Evolutionary conservation across 2,797 vertebrate genomes (phyloP), one percentile per base, ranked within the genome.

Genomic region (Meriones psammophilus): DNA sequence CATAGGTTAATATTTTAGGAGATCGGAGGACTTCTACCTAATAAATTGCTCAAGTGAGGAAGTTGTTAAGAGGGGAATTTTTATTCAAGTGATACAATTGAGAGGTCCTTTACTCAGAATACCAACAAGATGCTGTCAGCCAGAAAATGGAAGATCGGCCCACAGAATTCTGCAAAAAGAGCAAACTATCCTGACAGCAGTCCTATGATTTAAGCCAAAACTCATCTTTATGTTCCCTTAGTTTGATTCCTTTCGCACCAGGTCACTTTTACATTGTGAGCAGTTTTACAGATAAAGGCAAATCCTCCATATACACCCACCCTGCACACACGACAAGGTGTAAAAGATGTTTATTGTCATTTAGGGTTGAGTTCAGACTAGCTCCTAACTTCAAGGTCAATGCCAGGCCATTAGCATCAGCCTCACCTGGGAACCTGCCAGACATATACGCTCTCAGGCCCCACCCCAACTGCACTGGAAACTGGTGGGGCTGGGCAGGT

Each of bases 21-120:
- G 46, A 33, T 39, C 15, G 14, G 13, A 74, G 15, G 28, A 3
- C 36, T 87, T 77, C 1, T 8, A 69, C 36, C 60, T 76, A 64
- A 9, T 60, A 74, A 81, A n/a, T 2, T n/a, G 20, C 64, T 74
- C 33, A 54, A 54, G 28, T 81, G 76, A 81, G 28, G 91, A 56
- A 74, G 24, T 74, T 76, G 77, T 50, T 22, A 26, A 88, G 80
- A 92, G 54, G 36, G 79, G 15, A 94, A 80, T 80, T 92, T 78
- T 85, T 84, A 84, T 64, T 93, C 62, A 42, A 94, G 24, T 50
- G 28, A 46, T 56, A 64, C 64, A 91, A 91, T 91, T 79, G 77
- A 92, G 94, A 74, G 20, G 12, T 50, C 12, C 50, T 83, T 68
- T 88, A 91, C 68, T 77, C 39, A 77, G 86, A 92, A 94, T 56